phyloP scores from a whole-genome alignment of 2,113 vertebrate genomes.

The Tylochromis polylepis region DNA sequence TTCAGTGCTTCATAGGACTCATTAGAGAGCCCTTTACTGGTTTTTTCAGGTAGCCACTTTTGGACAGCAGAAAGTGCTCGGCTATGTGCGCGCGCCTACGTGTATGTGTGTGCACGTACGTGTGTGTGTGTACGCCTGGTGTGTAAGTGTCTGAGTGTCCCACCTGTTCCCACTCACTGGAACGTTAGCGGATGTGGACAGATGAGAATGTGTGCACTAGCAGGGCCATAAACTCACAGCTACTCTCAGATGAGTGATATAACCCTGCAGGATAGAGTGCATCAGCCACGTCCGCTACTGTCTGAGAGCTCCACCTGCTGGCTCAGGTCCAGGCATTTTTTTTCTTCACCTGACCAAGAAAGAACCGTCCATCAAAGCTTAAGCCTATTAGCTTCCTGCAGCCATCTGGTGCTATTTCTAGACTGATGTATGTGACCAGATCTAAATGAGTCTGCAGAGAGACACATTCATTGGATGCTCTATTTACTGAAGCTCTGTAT shows the following conservation, averaged over 20 bases:
- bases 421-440: slow-evolving; percentile 34
- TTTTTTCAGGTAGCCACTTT: slow-evolving; percentile 25
- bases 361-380: slow-evolving; percentile 10
- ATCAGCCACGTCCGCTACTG: slow-evolving; percentile 8
- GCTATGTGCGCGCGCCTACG: not conserved
- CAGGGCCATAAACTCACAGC: slow-evolving; percentile 42
- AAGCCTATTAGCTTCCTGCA: slow-evolving; percentile 12
- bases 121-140: not conserved
- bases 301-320: slow-evolving; percentile 63
- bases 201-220: slow-evolving; percentile 21
- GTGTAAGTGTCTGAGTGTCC: slow-evolving; percentile 6
- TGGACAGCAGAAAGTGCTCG: not conserved
- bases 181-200: slow-evolving; percentile 8
- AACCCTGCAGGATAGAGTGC: slow-evolving; percentile 21
- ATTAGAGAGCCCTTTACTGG: slow-evolving; percentile 51
- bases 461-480: slow-evolving; percentile 19
- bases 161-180: slow-evolving; percentile 45
- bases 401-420: slow-evolving; percentile 42
- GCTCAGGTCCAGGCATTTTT: slow-evolving; percentile 12
- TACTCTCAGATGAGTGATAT: slow-evolving; percentile 51
- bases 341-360: slow-evolving; percentile 17
- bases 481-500: slow-evolving; percentile 57
- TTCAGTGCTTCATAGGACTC: slow-evolving; percentile 50
- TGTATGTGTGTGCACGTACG: not conserved
- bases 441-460: slow-evolving; percentile 46